Evolutionary conservation across 2,797 vertebrate genomes (phyloP), one percentile per base, ranked within the genome.

Genomic region (Telmatherina bonti): DNA sequence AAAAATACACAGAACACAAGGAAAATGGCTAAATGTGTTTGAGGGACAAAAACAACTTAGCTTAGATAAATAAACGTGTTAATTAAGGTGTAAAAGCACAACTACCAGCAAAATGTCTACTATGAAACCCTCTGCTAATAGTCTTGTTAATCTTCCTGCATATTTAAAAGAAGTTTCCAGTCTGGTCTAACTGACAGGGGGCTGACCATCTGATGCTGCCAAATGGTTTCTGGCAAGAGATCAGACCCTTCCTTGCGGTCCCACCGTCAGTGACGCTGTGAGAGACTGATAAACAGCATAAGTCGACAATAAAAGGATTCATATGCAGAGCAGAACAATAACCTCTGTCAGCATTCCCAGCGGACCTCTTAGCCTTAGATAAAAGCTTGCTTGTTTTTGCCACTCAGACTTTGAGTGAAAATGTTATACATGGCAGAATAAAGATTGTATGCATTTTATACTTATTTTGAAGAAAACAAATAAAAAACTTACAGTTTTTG

Each of bases 401-500:
- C 52, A 41, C 18, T 67, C 29, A 76, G 38, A 53, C 27, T 15
- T 20, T 54, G 2, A 4, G 43, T 43, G 51, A 62, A 38, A 24
- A 29, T n/a, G 47, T 53, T n/a, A 12, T 13, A 16, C 53, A 43
- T 29, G 3, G 22, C 2, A 51, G 52, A 45, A 49, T 13, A 13
- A 67, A 63, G 2, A 35, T 1, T 1, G 8, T 3, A 36, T 66
- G 7, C 4, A 31, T 33, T 67, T 30, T 33, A 54, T 3, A 13
- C 3, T 0, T 41, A 2, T 4, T 5, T 9, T 12, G 20, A 22
- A 31, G 27, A 41, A 58, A 7, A 33, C 18, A 60, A 11, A 6
- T 51, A 1, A 5, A 15, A 24, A 24, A 91, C 97, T 97, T 95
- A 98, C 97, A 99, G 90, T 72, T 96, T 96, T 81, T 94, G 94